Evolutionary conservation across 2,888 invertebrate genomes (phyloP), one percentile per base, ranked within the genome.

Genomic region (Atethmia centrago): DNA sequence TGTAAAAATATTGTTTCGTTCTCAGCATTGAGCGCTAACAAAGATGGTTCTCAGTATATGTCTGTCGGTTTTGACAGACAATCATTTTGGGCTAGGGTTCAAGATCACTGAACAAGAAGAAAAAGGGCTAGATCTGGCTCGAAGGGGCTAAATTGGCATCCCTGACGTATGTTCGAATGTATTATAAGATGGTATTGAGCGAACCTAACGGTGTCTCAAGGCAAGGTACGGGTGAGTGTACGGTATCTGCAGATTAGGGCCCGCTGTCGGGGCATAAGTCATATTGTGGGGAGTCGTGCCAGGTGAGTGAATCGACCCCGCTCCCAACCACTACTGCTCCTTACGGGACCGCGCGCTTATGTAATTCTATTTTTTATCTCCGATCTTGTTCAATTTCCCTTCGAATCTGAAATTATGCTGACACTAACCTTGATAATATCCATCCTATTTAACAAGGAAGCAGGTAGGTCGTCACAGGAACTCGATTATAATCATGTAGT

Each of bases 191-290:
- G 36, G 73, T 62, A 77, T 72, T 77, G 76, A 77, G 76, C 67
- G 59, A 86, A 85, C 83, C 87, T 92, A 92, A 92, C 92, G 91
- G 92, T 89, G 81, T 83, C 76, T 81, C 58, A 80, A 85, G 84
- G 82, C 58, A 80, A 85, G 84, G 82, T 82, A 83, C 83, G 84
- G 88, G 87, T 87, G 88, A 86, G 81, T 71, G 87, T 89, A 91
- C 91, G 89, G 89, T 91, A 90, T 82, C 83, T 82, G 78, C 83
- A 85, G 88, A 85, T 87, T 87, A 88, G 88, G 87, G 84, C 85
- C 78, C 80, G 84, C 80, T 77, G 84, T 66, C 74, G 81, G 88
- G 87, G 84, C 90, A 87, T 84, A 84, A 88, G 86, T 86, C 86
- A 85, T 87, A 85, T 80, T 88, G 72, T 76, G 70, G 73, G 71